These are phyloP conservation scores for Graptemys geographica DNA, from an alignment of 2,797 vertebrate species.

Conservation along the genomic window DNA sequence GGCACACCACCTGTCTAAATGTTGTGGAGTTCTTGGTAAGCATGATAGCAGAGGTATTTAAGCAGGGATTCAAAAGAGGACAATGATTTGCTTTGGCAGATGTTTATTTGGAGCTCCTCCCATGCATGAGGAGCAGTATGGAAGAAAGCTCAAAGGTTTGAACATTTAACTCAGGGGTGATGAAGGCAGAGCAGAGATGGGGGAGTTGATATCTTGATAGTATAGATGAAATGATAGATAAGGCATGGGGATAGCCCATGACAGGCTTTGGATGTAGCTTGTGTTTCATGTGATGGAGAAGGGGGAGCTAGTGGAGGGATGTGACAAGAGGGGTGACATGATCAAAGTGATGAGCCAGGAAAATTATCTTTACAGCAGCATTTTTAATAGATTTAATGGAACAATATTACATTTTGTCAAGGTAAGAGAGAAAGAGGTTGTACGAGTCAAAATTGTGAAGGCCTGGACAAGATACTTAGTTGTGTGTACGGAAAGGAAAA, in stretches of 20 bases:
- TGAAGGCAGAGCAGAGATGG: neutral
- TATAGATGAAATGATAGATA: neutral
- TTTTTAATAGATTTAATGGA: neutral
- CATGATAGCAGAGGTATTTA: neutral
- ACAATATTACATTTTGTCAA: rapidly evolving
- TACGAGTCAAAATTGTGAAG: neutral
- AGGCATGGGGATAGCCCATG: neutral
- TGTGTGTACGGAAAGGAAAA: neutral
- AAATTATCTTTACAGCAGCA: neutral
- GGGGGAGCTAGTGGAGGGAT: neutral
- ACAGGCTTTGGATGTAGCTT: neutral
- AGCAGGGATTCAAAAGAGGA: neutral
- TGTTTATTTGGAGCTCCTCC: neutral
- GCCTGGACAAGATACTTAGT: neutral
- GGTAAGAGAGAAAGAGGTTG: neutral
- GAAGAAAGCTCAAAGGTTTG: conserved; percentile 24
- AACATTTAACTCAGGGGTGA: neutral
- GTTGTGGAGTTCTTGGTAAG: too few species aligned
- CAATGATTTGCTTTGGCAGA: neutral
- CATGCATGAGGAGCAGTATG: neutral
- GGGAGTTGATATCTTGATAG: conserved; percentile 4
- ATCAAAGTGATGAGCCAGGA: neutral
- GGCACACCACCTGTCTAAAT: neutral
- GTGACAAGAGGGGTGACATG: neutral
- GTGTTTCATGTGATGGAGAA: neutral